phyloP scores from a whole-genome alignment of 2,797 vertebrate genomes.

The Chloroceryle inda region DNA sequence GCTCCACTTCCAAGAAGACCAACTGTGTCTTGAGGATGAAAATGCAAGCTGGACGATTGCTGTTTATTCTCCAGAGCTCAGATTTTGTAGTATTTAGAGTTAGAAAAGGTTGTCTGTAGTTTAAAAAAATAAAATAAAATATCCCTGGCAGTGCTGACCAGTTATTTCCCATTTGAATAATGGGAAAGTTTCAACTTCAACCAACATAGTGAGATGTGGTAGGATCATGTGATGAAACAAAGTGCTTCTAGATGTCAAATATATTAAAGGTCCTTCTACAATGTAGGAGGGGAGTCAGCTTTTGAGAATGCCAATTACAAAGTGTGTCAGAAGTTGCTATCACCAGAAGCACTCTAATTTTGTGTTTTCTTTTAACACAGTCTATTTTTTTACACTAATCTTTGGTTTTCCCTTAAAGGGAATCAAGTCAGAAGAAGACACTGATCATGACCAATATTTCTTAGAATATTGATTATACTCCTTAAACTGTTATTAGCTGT shows the following conservation, averaged over 20 bases:
- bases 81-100: neutral
- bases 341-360: neutral
- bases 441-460: neutral
- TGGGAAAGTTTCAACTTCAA: neutral
- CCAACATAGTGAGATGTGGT: neutral
- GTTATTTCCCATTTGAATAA: neutral
- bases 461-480: neutral
- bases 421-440: neutral
- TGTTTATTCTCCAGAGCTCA: neutral
- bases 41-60: neutral
- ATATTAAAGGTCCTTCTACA: neutral
- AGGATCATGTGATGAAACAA: neutral
- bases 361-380: neutral
- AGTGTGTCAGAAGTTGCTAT: neutral
- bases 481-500: neutral
- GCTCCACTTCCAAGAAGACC: neutral
- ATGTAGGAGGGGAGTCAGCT: neutral
- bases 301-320: neutral
- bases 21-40: neutral
- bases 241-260: neutral
- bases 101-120: neutral
- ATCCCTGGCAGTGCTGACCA: neutral
- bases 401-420: neutral
- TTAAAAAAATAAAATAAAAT: neutral
- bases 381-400: neutral